Evolutionary conservation across 2,888 invertebrate species (phyloP), one percentile per base, ranked within the genome.

Genomic region (Alitta virens): DNA sequence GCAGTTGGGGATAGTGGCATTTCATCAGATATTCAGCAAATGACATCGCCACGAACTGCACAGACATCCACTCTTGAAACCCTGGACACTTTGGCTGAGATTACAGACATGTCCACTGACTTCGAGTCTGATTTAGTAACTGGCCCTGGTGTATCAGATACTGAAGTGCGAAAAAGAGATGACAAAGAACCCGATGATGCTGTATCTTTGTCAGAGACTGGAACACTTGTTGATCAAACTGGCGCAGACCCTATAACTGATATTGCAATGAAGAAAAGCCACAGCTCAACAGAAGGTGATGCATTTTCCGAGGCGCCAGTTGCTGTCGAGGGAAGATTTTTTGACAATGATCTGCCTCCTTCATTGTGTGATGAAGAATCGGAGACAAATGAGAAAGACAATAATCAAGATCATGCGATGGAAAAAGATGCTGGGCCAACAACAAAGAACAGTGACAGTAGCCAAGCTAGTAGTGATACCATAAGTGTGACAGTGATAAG

Each of bases 81-180:
- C 14, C 55, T 52, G 23, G 63, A 65, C 54, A 65, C 65, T 1
- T 53, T 65, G 60, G 65, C 63, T 2, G 63, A 65, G 18, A 49
- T 65, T 26, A 59, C 62, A 18, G 63, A 65, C 21, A 46, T 63
- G 9, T 63, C 65, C 27, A 26, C 56, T 40, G 65, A 61, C 18
- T 14, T 21, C 33, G 50, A 58, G 18, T 12, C 24, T 21, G 25
- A 38, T 12, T 7, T 25, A 5, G 33, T 12, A 7, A 33, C 33
- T 33, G 33, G 33, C 7, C 5, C 7, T 33, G 12, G 7, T 7
- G 33, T 33, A 7, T 5, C 33, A 33, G 33, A 33, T 33, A 5
- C 33, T 12, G 12, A 33, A 33, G 7, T 7, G 33, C 5, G 33
- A 5, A 33, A 5, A 33, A 33, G 5, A 33, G 33, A 33, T 12